These are phyloP conservation scores for Bucco capensis DNA, from an alignment of 2,113 vertebrate genomes.

Conservation along the genomic window DNA sequence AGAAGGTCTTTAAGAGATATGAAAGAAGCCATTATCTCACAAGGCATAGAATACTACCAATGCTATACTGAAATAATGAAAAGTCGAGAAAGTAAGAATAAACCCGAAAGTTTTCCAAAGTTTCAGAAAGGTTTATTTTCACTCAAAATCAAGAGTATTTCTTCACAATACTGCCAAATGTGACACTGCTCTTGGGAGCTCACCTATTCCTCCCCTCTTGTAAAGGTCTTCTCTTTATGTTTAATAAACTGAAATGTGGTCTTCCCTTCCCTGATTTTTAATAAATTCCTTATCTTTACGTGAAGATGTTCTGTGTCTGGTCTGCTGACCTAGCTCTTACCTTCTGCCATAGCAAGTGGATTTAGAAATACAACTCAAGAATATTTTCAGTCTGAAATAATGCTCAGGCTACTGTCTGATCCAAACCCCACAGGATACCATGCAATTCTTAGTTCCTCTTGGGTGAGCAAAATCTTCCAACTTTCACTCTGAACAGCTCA, in stretches of 20 bases:
- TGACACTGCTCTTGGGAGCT: neutral
- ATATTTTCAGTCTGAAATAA: conserved; percentile 17
- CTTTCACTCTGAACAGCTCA: conserved; percentile 8
- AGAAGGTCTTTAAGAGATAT: neutral
- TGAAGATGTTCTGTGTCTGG: neutral
- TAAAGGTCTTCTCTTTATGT: neutral
- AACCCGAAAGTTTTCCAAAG: neutral
- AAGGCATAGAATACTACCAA: neutral
- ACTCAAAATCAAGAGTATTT: neutral
- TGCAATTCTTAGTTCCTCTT: neutral
- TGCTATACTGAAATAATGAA: neutral
- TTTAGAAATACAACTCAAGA: neutral
- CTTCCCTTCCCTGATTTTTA: neutral
- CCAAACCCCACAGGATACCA: neutral
- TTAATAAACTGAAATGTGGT: neutral
- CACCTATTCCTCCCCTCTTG: neutral
- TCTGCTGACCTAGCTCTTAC: conserved; percentile 10
- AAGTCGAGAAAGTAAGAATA: neutral
- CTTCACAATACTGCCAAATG: neutral
- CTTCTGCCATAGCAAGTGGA: neutral
- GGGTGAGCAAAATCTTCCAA: conserved; percentile 8
- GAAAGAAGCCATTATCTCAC: neutral
- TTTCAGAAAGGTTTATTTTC: conserved; percentile 13
- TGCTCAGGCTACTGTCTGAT: neutral
- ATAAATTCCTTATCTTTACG: neutral